Percentiles rank a stretch among this genome's conserved stretches.
Conservation (phyloP, 1,140 invertebrate genomes). For the Pomacea maculata region DNA sequence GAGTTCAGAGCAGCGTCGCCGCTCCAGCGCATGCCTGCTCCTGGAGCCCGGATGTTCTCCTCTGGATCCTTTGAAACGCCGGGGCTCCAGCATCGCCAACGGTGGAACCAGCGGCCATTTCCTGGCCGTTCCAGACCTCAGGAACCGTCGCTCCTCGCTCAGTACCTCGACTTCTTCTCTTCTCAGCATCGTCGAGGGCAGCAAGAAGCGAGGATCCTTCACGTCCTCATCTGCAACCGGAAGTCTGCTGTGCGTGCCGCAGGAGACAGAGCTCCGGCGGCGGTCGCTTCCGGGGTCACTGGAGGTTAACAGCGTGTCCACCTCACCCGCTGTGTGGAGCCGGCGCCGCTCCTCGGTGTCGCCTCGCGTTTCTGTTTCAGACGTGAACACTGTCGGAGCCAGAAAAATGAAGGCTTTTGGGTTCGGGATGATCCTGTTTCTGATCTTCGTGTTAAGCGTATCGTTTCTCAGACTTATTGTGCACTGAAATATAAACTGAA, state of each 20-base stretch:
- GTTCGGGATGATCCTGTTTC: conserved; percentile 3
- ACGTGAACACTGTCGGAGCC: conserved; percentile 1
- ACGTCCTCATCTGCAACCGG: conserved; percentile 1
- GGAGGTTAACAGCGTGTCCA: background rate
- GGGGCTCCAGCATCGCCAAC: conserved; percentile 4
- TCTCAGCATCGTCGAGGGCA: conserved; percentile 7
- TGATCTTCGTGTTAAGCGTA: background rate
- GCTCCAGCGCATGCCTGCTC: background rate
- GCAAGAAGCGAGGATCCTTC: conserved; percentile 10
- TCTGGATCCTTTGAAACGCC: background rate
- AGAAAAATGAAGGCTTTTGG: conserved; percentile 16
- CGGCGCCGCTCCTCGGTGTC: conserved; percentile 5
- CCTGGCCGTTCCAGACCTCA: conserved; percentile 16
- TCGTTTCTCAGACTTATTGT: conserved; percentile 6
- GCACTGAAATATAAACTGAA: too few species aligned
- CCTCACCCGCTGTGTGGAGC: background rate
- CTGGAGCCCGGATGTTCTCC: background rate
- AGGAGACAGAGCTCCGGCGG: background rate
- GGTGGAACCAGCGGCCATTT: conserved; percentile 5
- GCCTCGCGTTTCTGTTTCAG: background rate
- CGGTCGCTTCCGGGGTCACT: conserved; percentile 10
- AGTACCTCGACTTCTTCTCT: conserved; percentile 17
- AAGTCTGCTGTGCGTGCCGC: conserved; percentile 11
- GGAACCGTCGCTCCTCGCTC: conserved; percentile 4
- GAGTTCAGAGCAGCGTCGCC: conserved; percentile 4